Base-by-base conservation (phyloP, 2,888 invertebrate species). In the Himalopsyche kuldschensis region DNA sequence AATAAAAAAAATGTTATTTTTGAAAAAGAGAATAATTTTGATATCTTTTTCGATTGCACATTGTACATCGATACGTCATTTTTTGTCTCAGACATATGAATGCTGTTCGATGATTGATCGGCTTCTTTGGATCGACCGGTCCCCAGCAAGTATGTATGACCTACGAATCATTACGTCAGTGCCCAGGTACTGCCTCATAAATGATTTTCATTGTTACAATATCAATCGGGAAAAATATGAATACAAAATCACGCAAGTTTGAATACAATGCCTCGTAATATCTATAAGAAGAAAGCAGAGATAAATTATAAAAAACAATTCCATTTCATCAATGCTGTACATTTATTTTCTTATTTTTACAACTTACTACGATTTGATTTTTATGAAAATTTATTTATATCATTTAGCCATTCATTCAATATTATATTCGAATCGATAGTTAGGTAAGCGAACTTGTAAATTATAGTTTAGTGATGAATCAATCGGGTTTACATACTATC, bases 21-120 rank as follows among this genome's bases (percentile, higher is more conserved):
- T 15, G 41, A 41, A 41, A 4, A 41, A 15, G 2, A 41, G 15
- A 41, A 41, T 2, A 15, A 41, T 15, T 15, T 15, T 41, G 15
- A 0, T 41, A 15, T 3, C 6, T 11, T 41, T 41, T 3, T 41
- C 55, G 55, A 20, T 20, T n/a, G 55, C 6, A 55, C 24, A 48
- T 48, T 55, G 76, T 30, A 78, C 55, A 46, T 82, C 82, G 31
- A 78, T 63, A 82, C 48, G 82, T 82, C 82, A 82, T 78, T 82
- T 78, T 82, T 82, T 55, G 32, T 55, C 78, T 55, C 27, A 35
- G 82, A 82, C 82, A 78, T 32, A 78, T 32, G 82, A 82, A 82
- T 78, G 82, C 24, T 41, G 55, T 69, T 24, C 48, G 55, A 76
- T 32, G 78, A 82, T 82, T 46, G 78, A 82, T 78, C 48, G 82